phyloP scores from a whole-genome alignment of 2,888 invertebrate species.

The Aporophyla nigra region DNA sequence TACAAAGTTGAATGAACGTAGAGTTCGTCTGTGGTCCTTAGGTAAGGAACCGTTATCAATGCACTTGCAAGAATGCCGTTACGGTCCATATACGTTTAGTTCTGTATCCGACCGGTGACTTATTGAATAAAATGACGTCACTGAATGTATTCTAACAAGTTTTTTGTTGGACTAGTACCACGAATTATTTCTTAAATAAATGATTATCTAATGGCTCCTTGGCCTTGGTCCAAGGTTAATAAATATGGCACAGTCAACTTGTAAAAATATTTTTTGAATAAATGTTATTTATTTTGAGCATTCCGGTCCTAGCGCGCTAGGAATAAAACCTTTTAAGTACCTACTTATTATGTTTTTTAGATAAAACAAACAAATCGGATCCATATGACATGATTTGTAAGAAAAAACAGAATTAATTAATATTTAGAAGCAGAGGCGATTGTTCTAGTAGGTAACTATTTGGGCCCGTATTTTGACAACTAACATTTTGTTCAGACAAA shows the following conservation, averaged over 20 bases:
- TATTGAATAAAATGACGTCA: constrained; percentile 27
- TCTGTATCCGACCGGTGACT: neutral
- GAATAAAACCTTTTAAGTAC: neutral
- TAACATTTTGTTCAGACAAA: neutral
- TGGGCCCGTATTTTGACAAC: neutral
- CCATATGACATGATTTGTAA: neutral
- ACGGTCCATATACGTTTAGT: constrained; percentile 19
- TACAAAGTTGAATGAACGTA: constrained; percentile 49
- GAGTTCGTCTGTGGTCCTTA: constrained; percentile 23
- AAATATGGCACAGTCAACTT: constrained; percentile 18
- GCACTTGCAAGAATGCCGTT: constrained; percentile 62
- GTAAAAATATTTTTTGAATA: neutral
- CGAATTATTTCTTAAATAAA: constrained; percentile 12
- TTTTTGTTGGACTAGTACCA: neutral
- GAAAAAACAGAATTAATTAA: neutral
- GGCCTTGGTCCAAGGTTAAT: constrained; percentile 25
- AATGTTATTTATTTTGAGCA: neutral
- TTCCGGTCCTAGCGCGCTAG: neutral
- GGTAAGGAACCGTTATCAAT: constrained; percentile 54
- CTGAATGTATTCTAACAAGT: neutral
- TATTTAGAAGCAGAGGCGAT: neutral
- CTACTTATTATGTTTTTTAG: neutral
- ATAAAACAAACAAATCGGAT: neutral
- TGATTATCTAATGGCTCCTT: constrained; percentile 35
- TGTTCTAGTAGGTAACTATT: too few species aligned